phyloP scores from a whole-genome alignment of 1,140 invertebrate species.

The Galleria mellonella region DNA sequence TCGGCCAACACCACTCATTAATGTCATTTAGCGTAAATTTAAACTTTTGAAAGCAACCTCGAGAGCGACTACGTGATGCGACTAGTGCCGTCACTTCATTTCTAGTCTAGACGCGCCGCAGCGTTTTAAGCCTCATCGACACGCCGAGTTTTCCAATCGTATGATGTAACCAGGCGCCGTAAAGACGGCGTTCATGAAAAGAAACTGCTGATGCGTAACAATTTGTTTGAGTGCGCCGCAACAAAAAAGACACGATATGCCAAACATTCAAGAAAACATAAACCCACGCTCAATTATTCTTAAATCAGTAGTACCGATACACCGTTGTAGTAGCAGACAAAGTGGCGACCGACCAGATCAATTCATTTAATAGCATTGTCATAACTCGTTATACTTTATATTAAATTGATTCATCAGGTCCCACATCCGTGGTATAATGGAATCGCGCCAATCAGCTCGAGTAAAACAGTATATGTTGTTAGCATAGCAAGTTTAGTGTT shows the following conservation, averaged over 20 bases:
- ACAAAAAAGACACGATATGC: too few relatives aligned
- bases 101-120: conserved; percentile 37
- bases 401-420: too few relatives aligned
- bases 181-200: conserved; percentile 40
- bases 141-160: conserved; percentile 57
- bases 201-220: conserved; percentile 14
- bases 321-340: conserved; percentile 10
- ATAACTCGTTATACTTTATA: too few relatives aligned
- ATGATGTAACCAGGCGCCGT: conserved; percentile 60
- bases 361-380: too few relatives aligned
- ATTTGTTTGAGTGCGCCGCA: not conserved
- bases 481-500: conserved; percentile 7
- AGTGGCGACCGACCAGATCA: not conserved
- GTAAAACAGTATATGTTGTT: conserved; percentile 9
- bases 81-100: conserved; percentile 37
- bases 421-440: conserved; percentile 1
- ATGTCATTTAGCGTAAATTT: conserved; percentile 57
- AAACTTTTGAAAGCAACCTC: conserved; percentile 59
- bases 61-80: conserved; percentile 38
- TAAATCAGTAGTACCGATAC: conserved; percentile 6
- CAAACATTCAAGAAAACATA: too few relatives aligned
- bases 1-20: conserved; percentile 45
- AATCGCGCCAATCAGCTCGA: not conserved
- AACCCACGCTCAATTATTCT: not conserved
- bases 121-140: conserved; percentile 38